Percentiles rank a stretch among this genome's conserved stretches.
phyloP scores from a whole-genome alignment of 2,113 vertebrate species.

The Dermatemys mawii region DNA sequence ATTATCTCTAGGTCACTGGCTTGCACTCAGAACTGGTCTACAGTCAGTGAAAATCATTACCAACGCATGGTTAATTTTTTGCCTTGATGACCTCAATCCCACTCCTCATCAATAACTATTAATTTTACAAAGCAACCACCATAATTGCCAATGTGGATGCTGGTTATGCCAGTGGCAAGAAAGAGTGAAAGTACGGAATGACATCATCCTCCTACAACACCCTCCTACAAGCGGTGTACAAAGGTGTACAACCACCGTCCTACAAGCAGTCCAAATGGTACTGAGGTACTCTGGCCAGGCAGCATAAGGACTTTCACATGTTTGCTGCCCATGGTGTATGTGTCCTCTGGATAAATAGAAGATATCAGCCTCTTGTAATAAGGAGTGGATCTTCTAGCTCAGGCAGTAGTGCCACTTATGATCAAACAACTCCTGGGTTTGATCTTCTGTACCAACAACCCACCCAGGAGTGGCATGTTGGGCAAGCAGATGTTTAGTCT shows the following conservation, averaged over 20 bases:
- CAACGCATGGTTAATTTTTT: not conserved
- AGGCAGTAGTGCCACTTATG: not conserved
- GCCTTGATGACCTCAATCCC: not conserved
- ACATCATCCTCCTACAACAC: no score
- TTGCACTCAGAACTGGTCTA: not conserved
- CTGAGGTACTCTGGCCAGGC: not conserved
- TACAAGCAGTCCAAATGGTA: not conserved
- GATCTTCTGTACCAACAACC: not conserved
- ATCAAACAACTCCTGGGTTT: not conserved
- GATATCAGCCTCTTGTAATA: not conserved
- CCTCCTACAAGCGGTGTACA: no score
- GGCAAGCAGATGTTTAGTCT: not conserved
- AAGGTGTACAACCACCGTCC: not conserved
- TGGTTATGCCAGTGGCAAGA: not conserved
- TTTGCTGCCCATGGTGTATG: not conserved
- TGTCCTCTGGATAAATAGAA: not conserved
- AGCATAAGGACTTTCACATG: not conserved
- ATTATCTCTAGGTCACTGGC: not conserved
- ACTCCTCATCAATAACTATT: not conserved
- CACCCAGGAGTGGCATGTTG: not conserved
- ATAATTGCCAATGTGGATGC: not conserved
- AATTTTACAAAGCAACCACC: not conserved
- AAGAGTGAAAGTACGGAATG: not conserved
- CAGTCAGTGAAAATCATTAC: not conserved
- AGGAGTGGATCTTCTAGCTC: not conserved